Percentiles rank a stretch among this genome's conserved stretches.
Conservation (phyloP, 2,113 vertebrate species). For the Megaleporinus macrocephalus region DNA sequence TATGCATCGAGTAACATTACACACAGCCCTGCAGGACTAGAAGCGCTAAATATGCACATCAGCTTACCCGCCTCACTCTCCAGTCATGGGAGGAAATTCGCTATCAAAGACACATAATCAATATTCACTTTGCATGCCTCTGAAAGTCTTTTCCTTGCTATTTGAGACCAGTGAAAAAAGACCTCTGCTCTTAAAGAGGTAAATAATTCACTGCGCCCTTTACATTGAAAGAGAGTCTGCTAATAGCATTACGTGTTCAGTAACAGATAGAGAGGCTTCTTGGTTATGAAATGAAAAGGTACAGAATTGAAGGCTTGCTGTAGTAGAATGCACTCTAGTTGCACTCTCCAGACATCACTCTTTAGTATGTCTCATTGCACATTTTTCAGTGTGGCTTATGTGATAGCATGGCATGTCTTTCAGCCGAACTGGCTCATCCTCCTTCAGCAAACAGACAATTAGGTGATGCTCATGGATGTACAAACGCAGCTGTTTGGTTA, state of each 20-base stretch:
- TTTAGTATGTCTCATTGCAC: neutral
- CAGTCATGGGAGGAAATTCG: constrained; percentile 28
- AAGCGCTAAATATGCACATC: constrained; percentile 42
- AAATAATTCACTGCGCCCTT: neutral
- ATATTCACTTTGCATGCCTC: constrained; percentile 37
- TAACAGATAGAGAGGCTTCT: neutral
- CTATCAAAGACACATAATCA: constrained; percentile 40
- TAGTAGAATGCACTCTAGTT: neutral
- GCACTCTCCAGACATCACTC: neutral
- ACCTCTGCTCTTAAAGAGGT: neutral
- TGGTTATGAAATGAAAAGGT: neutral
- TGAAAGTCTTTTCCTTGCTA: neutral
- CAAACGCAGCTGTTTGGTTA: no score
- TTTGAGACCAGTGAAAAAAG: neutral
- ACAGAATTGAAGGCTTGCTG: neutral
- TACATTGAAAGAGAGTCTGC: neutral
- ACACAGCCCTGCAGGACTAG: neutral
- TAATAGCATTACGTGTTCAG: neutral
- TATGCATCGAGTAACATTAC: neutral
- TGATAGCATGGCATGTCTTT: neutral
- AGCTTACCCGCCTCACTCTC: constrained; percentile 10
- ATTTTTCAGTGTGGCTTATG: neutral
- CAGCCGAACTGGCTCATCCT: neutral
- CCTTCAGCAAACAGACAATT: neutral
- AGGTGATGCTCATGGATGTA: no score